Evolutionary conservation across 2,797 vertebrate genomes (phyloP).

Genomic region (Philypnodon macrostomus): DNA sequence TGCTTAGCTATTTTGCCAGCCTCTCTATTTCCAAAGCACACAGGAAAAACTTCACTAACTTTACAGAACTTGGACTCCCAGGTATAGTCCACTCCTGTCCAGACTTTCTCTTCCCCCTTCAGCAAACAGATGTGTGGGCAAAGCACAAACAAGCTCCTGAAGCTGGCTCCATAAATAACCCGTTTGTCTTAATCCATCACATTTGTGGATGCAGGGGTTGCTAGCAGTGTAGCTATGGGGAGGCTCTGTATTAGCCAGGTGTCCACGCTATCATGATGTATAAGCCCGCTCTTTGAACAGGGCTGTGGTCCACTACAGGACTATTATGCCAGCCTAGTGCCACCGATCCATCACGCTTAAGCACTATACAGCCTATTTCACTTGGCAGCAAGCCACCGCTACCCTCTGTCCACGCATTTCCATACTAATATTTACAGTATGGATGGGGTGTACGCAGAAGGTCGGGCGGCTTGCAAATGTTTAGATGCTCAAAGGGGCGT

Average conservation of each 20-base stretch:
- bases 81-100: slow-evolving; percentile 46
- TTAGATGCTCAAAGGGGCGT: slow-evolving; percentile 26
- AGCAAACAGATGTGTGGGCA: slow-evolving; percentile 69
- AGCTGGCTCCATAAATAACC: slow-evolving; percentile 68
- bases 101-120: slow-evolving; percentile 41
- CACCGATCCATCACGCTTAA: slow-evolving; percentile 69
- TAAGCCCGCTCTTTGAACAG: slow-evolving; percentile 63
- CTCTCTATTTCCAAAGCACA: slow-evolving; percentile 29
- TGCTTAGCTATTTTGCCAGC: too few relatives aligned
- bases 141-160: slow-evolving; percentile 53
- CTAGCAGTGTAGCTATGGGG: slow-evolving; percentile 45
- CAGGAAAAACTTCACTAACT: slow-evolving; percentile 33
- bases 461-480: slow-evolving; percentile 26
- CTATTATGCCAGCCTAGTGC: slow-evolving; percentile 62
- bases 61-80: slow-evolving; percentile 56
- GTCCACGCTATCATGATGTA: slow-evolving; percentile 68
- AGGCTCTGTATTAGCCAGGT: slow-evolving; percentile 42
- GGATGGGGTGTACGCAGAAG: slow-evolving; percentile 57
- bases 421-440: slow-evolving; percentile 45
- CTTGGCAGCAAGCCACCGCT: slow-evolving; percentile 51
- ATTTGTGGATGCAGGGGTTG: slow-evolving; percentile 54
- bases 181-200: slow-evolving; percentile 73
- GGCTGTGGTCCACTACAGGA: slow-evolving; percentile 58
- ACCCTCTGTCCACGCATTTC: slow-evolving; percentile 49
- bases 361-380: slow-evolving; percentile 56